These are phyloP conservation scores for Andrena bicolor DNA, from an alignment of 2,888 invertebrate genomes.

Conservation along the genomic window DNA sequence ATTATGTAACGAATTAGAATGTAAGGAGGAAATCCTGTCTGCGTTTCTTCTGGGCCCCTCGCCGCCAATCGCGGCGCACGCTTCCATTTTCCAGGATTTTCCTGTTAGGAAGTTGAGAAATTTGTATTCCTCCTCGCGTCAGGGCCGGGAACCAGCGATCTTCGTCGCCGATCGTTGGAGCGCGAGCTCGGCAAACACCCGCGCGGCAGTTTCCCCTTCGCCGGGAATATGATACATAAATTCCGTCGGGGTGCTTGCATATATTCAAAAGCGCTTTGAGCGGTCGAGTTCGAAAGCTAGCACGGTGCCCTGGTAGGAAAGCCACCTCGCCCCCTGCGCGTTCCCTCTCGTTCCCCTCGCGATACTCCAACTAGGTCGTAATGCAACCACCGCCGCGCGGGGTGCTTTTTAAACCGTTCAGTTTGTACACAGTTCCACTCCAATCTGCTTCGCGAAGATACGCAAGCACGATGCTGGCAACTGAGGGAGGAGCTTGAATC, in stretches of 20 bases:
- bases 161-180: conserved; percentile 34
- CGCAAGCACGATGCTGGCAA: no score
- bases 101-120: background rate
- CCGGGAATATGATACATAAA: conserved; percentile 52
- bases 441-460: no score
- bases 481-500: no score
- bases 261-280: conserved; percentile 55
- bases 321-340: conserved; percentile 34
- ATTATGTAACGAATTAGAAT: conserved; percentile 56
- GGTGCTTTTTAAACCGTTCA: conserved; percentile 22
- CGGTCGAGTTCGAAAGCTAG: conserved; percentile 48
- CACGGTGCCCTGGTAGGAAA: conserved; percentile 29
- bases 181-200: conserved; percentile 35
- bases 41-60: conserved; percentile 40
- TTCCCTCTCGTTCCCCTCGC: conserved; percentile 23
- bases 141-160: background rate
- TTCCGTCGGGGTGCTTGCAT: conserved; percentile 42
- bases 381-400: conserved; percentile 13
- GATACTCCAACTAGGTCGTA: conserved; percentile 41
- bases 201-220: conserved; percentile 28
- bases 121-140: background rate
- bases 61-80: conserved; percentile 31
- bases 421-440: conserved; percentile 7
- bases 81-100: conserved; percentile 33
- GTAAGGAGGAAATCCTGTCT: conserved; percentile 55